These are phyloP conservation scores for Chrysopa pallens DNA, from an alignment of 1,140 invertebrate genomes.

Conservation along the genomic window DNA sequence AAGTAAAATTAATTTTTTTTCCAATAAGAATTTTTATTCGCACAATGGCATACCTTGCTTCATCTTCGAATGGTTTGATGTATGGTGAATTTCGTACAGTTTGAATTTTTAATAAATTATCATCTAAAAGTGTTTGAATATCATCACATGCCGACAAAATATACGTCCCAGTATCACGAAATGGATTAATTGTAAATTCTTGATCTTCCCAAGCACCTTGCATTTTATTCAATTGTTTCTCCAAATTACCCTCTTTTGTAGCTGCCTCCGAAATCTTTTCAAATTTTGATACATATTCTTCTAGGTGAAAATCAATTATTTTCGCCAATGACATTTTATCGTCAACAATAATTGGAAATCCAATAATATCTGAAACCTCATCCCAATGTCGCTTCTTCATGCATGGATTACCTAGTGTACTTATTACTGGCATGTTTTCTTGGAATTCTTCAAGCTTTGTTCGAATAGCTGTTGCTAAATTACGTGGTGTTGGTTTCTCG, in stretches of 20 bases:
- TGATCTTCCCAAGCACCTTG: constrained; percentile 80
- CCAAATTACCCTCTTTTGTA: constrained; percentile 86
- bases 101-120: constrained; percentile 92
- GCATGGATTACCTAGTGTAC: constrained; percentile 84
- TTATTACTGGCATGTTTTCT: constrained; percentile 76
- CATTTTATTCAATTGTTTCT: constrained; percentile 82
- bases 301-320: constrained; percentile 83
- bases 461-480: constrained; percentile 38
- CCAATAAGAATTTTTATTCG: background rate
- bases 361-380: constrained; percentile 86
- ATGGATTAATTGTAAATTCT: constrained; percentile 53
- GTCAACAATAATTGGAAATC: constrained; percentile 78
- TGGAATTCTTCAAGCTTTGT: constrained; percentile 76
- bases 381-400: constrained; percentile 91
- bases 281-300: constrained; percentile 81
- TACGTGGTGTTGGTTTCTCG: constrained; percentile 42
- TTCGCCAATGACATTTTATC: constrained; percentile 69
- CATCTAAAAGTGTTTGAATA: constrained; percentile 87
- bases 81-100: constrained; percentile 96
- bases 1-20: no score
- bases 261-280: constrained; percentile 87
- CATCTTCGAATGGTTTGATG: constrained; percentile 83
- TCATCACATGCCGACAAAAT: constrained; percentile 85
- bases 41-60: constrained; percentile 42
- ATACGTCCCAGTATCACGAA: constrained; percentile 76